Conservation (phyloP, 2,113 vertebrate genomes). For the Ascaphus truei region DNA sequence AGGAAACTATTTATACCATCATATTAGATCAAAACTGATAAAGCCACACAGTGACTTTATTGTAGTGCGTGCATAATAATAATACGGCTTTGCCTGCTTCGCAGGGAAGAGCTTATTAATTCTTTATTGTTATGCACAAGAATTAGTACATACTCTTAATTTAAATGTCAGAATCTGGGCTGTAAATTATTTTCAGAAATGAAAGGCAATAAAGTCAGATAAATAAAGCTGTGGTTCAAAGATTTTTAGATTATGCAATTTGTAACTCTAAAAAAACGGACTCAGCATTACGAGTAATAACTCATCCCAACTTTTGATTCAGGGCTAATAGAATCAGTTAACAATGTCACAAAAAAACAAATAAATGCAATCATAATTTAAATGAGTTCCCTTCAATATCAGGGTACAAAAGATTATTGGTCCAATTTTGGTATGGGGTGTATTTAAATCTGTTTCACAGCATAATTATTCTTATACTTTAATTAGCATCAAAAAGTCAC, state of each 20-base stretch:
- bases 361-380: slow-evolving; percentile 2
- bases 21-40: slow-evolving; percentile 8
- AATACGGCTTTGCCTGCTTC: background rate
- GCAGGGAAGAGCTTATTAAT: slow-evolving; percentile 22
- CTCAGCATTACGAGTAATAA: slow-evolving; percentile 31
- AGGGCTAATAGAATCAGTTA: background rate
- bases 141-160: slow-evolving; percentile 33
- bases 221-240: slow-evolving; percentile 25
- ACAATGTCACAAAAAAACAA: background rate
- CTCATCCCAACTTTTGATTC: slow-evolving; percentile 37
- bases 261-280: slow-evolving; percentile 26
- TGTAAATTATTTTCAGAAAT: slow-evolving; percentile 35
- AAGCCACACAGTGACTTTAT: slow-evolving; percentile 15
- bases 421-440: no score
- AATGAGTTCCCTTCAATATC: no score
- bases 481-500: no score
- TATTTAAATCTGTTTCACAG: no score
- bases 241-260: slow-evolving; percentile 36
- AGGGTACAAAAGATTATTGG: no score
- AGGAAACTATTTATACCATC: background rate
- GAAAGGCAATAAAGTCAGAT: slow-evolving; percentile 38
- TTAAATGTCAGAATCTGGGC: slow-evolving; percentile 31
- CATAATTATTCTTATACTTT: no score
- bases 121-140: slow-evolving; percentile 35
- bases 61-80: slow-evolving; percentile 32